Evolutionary conservation across 2,888 invertebrate genomes (phyloP).

Genomic region (Caenorhabditis becei): DNA sequence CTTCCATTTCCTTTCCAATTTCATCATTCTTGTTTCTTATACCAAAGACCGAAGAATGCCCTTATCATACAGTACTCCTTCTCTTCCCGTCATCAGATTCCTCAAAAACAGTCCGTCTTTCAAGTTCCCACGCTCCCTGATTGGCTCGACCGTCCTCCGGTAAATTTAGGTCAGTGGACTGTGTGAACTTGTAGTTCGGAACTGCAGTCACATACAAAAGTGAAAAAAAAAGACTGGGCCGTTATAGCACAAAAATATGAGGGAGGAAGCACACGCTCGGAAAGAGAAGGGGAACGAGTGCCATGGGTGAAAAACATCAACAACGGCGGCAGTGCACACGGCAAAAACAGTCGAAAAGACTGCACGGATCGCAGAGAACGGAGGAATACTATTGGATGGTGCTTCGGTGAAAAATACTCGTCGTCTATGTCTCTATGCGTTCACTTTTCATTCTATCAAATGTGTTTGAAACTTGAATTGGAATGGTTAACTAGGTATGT

Average conservation of each 20-base stretch:
- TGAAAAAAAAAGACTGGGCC: slow-evolving; percentile 50
- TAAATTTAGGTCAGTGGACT: slow-evolving; percentile 1
- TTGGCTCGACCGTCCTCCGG: not conserved
- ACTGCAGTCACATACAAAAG: slow-evolving; percentile 47
- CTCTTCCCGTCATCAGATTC: not conserved
- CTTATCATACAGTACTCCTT: slow-evolving; percentile 17
- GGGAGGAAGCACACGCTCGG: slow-evolving; percentile 59
- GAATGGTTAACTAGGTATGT: slow-evolving; percentile 23
- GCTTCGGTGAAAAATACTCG: slow-evolving; percentile 61
- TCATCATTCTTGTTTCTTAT: not conserved
- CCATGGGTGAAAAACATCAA: slow-evolving; percentile 67
- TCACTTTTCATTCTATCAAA: slow-evolving; percentile 39
- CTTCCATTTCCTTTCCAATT: not conserved
- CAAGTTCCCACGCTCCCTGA: not conserved
- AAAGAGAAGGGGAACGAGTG: slow-evolving; percentile 54
- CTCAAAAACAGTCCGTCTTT: not conserved
- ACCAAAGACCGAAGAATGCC: slow-evolving; percentile 11
- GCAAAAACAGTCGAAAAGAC: slow-evolving; percentile 62
- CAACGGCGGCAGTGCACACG: slow-evolving; percentile 62
- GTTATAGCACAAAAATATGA: slow-evolving; percentile 43
- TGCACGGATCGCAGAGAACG: slow-evolving; percentile 50
- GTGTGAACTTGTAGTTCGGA: slow-evolving; percentile 56
- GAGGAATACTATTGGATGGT: slow-evolving; percentile 55
- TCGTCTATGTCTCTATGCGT: slow-evolving; percentile 45
- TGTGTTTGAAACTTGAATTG: slow-evolving; percentile 46